Base-by-base conservation (phyloP, 2,888 invertebrate genomes). In the Ethmia dodecea region DNA sequence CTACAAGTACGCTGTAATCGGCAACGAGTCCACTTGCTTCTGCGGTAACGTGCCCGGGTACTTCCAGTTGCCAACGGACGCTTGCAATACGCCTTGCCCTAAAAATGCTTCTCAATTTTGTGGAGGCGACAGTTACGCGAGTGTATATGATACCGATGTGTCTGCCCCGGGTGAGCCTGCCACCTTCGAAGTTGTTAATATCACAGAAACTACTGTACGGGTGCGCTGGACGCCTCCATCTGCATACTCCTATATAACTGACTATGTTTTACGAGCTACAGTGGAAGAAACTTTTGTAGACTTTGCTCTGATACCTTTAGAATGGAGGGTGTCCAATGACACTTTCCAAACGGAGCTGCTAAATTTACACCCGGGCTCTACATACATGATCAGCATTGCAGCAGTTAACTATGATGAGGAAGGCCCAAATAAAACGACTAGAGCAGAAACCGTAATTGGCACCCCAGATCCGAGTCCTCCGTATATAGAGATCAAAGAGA, bases 341-440 rank as follows among this genome's bases (percentile, higher is more conserved):
- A 90, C 90, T 28, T 77, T 84, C 12, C 79, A 84, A 42, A 86
- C 87, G 20, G 89, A 90, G 54, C 65, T 92, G 10, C 78, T 88
- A 10, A 90, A 89, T 55, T 67, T 96, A 2, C 89, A 92, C 43
- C 92, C 95, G 0, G 94, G 93, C 1, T 92, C 93, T 0, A 80
- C 83, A 36, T 96, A 96, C 64, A 91, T 92, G 45, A 84, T 96
- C 13, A 90, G 91, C 22, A 87, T 96, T 1, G 84, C 87, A 14
- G 93, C 94, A 0, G 77, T 88, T 13, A 91, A 90, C 65, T 84
- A 64, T 42, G 79, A 87, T 47, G 90, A 87, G 9, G 76, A 72
- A 40, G 93, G 94, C 10, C 88, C 89, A 0, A 79, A 88, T 12
- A 77, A 87, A 1, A 88, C 81, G 13, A 64, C 86, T 3, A 73